Evolutionary conservation across 2,888 invertebrate species (phyloP).

Genomic region (Leucophenga montana): DNA sequence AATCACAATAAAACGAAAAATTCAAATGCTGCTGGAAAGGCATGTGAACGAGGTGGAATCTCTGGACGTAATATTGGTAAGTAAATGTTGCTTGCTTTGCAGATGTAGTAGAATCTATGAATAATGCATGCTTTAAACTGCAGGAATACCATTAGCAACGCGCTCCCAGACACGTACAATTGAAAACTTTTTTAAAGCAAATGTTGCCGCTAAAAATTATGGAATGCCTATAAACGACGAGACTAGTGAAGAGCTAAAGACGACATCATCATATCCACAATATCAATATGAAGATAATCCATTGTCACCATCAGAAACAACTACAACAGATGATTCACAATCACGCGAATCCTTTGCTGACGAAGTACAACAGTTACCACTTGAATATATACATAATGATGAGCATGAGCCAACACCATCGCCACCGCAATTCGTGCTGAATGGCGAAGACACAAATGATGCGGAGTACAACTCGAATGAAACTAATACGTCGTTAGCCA

Average conservation of each 20-base stretch:
- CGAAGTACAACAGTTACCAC: neutral
- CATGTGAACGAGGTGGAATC: conserved; percentile 44
- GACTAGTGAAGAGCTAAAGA: conserved; percentile 34
- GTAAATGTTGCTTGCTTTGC: conserved; percentile 36
- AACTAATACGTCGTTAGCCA: neutral
- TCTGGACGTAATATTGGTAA: conserved; percentile 62
- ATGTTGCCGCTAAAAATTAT: conserved; percentile 53
- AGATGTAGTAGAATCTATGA: no score
- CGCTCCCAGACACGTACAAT: conserved; percentile 70
- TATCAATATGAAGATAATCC: conserved; percentile 23
- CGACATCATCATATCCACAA: conserved; percentile 29
- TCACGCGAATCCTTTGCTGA: conserved; percentile 12
- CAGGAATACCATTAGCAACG: conserved; percentile 67
- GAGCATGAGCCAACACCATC: conserved; percentile 32
- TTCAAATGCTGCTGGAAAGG: conserved; percentile 30
- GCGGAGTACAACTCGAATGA: conserved; percentile 41
- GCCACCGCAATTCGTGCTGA: conserved; percentile 26
- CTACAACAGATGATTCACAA: conserved; percentile 23
- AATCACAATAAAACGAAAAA: conserved; percentile 27
- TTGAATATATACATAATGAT: conserved; percentile 47
- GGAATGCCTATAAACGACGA: conserved; percentile 29
- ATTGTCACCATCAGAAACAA: conserved; percentile 27
- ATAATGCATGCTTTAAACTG: conserved; percentile 18
- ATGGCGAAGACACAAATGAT: conserved; percentile 50
- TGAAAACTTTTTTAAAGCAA: conserved; percentile 69